A percentile compares a stretch with the other conserved stretches of the same genome.
phyloP scores from a whole-genome alignment of 2,888 invertebrate genomes.

The Ctenicera cuprea region DNA sequence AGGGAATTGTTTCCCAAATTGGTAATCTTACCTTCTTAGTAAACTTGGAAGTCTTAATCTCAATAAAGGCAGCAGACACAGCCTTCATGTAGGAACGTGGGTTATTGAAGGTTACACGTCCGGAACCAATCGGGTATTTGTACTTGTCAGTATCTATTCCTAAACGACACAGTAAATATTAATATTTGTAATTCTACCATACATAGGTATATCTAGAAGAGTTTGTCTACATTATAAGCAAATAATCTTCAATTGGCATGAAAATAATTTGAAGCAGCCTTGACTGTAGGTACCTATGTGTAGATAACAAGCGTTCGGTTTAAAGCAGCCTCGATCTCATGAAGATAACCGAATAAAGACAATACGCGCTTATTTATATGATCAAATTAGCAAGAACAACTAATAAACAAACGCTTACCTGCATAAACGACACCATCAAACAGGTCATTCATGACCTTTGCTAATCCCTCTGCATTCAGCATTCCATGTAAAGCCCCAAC shows the following conservation, averaged over 20 bases:
- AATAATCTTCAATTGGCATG: no score
- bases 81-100: constrained; percentile 95
- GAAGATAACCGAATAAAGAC: no score
- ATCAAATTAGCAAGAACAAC: no score
- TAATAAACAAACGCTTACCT: constrained; percentile 75
- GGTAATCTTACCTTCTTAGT: constrained; percentile 93
- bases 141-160: constrained; percentile 97
- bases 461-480: constrained; percentile 95
- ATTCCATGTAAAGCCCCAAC: constrained; percentile 96
- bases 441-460: constrained; percentile 95
- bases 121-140: constrained; percentile 99
- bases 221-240: no score
- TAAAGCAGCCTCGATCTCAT: no score
- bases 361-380: no score
- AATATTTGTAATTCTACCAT: no score
- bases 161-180: constrained; percentile 64
- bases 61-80: constrained; percentile 94
- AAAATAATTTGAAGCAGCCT: no score
- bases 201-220: no score
- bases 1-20: no score
- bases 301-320: no score
- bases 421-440: constrained; percentile 97
- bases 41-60: constrained; percentile 95
- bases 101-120: constrained; percentile 96
- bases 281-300: no score